These are phyloP conservation scores for Lemur catta DNA, from an alignment of 2,797 vertebrate genomes.

Conservation along the genomic window DNA sequence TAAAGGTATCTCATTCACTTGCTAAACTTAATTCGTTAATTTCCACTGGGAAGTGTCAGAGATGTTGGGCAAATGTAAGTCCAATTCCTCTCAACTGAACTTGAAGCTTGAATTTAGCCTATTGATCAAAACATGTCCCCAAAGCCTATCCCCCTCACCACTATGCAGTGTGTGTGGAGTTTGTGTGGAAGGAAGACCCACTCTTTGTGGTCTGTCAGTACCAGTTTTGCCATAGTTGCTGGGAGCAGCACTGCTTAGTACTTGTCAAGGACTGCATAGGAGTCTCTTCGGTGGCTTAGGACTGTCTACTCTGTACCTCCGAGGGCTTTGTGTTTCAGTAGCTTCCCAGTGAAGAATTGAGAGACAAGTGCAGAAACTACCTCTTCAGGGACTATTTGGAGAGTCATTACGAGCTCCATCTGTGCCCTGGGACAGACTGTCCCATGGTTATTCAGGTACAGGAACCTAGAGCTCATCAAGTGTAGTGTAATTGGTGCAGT, in stretches of 20 bases:
- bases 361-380: background rate
- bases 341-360: background rate
- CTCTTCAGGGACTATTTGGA: conserved; percentile 58
- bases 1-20: conserved; percentile 89
- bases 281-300: background rate
- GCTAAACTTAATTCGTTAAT: background rate
- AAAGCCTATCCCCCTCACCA: conserved; percentile 91
- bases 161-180: conserved; percentile 98
- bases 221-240: conserved; percentile 98
- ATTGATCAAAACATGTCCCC: conserved; percentile 76
- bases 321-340: background rate
- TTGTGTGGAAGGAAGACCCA: conserved; percentile 94
- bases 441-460: conserved; percentile 98
- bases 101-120: background rate
- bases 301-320: background rate
- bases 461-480: conserved; percentile 95
- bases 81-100: background rate
- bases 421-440: conserved; percentile 98
- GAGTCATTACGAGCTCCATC: conserved; percentile 98
- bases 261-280: conserved; percentile 97
- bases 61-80: background rate
- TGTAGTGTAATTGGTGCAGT: conserved; percentile 96
- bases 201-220: conserved; percentile 97
- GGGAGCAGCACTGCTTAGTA: conserved; percentile 98
- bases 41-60: background rate